Conservation (phyloP, 2,797 vertebrate species). For the Tiaroga cobitis region DNA sequence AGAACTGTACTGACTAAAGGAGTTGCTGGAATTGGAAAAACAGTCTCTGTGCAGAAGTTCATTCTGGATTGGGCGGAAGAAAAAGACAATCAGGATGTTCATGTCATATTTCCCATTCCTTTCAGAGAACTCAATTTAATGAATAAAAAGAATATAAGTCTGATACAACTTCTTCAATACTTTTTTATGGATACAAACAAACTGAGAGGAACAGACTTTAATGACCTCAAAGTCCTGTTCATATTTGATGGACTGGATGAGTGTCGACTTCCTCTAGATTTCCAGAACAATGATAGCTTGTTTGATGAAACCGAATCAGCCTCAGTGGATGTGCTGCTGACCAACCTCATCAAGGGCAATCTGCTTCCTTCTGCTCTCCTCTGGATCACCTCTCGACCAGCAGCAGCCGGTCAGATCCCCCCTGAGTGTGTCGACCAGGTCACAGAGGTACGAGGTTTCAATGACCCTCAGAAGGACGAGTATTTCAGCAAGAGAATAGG, state of each 20-base stretch:
- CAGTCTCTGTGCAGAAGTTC: background rate
- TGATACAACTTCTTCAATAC: background rate
- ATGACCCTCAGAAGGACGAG: background rate
- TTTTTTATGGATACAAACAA: background rate
- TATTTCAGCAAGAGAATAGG: background rate
- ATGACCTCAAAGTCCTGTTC: background rate
- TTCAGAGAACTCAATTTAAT: background rate
- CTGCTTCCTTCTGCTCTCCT: background rate
- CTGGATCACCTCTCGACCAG: background rate
- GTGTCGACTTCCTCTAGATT: background rate
- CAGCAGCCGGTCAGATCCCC: background rate
- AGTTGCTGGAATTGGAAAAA: slow-evolving; percentile 3
- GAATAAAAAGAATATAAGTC: background rate
- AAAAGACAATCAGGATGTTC: background rate
- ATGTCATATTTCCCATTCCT: background rate
- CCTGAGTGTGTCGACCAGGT: background rate
- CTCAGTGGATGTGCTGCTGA: background rate
- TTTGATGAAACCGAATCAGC: background rate
- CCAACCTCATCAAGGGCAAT: background rate
- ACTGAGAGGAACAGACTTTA: background rate
- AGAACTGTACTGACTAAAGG: background rate
- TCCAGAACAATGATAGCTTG: background rate
- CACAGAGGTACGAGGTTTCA: background rate
- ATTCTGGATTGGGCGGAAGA: background rate
- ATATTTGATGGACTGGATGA: slow-evolving; percentile 4